These are phyloP conservation scores for Eristalis intricaria DNA, from an alignment of 2,888 invertebrate genomes.

Conservation along the genomic window DNA sequence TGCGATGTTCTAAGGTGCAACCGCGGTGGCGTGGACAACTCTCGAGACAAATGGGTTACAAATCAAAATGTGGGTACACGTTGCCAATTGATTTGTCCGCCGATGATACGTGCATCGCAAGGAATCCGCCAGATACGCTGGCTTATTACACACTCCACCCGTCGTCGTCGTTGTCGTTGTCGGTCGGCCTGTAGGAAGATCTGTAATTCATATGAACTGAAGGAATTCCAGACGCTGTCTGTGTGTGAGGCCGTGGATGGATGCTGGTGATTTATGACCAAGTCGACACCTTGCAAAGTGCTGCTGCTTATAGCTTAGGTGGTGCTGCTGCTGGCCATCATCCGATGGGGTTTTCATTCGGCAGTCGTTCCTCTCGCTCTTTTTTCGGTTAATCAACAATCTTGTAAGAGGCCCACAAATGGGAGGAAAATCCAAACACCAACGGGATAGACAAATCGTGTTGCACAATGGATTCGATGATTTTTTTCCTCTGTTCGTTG, in stretches of 20 bases:
- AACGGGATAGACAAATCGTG: conserved; percentile 46
- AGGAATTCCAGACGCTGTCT: conserved; percentile 16
- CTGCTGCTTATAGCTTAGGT: background rate
- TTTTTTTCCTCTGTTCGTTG: background rate
- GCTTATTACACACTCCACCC: background rate
- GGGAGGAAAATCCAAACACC: conserved; percentile 43
- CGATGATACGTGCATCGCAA: conserved; percentile 1
- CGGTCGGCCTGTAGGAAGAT: background rate
- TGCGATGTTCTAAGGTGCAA: conserved; percentile 62
- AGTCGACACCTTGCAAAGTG: conserved; percentile 44
- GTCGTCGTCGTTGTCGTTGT: no score
- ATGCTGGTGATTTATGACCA: conserved; percentile 57
- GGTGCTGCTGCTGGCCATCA: conserved; percentile 16
- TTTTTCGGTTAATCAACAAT: conserved; percentile 61
- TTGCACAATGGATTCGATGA: conserved; percentile 53
- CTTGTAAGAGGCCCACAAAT: conserved; percentile 37
- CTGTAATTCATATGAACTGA: background rate
- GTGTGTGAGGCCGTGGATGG: background rate
- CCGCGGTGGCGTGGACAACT: conserved; percentile 56
- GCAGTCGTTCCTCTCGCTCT: conserved; percentile 4
- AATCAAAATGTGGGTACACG: conserved; percentile 61
- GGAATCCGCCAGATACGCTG: background rate
- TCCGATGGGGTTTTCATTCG: background rate
- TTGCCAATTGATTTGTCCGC: conserved; percentile 61
- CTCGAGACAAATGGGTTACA: conserved; percentile 59